These are phyloP conservation scores for Grapholita molesta DNA, from an alignment of 1,140 invertebrate species.

Conservation along the genomic window DNA sequence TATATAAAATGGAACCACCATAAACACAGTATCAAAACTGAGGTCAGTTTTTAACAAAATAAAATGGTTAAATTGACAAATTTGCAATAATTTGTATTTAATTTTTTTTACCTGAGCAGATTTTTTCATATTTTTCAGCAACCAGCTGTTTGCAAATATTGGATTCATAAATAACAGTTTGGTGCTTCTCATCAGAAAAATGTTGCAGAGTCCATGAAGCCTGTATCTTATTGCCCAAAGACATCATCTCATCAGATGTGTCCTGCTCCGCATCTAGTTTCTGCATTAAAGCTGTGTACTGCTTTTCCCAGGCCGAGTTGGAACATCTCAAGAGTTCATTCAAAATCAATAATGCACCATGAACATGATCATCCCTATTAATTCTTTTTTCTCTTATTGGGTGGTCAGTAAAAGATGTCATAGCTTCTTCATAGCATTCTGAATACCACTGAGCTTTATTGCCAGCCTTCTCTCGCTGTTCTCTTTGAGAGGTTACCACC, in stretches of 20 bases:
- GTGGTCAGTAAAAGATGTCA: conserved; percentile 86
- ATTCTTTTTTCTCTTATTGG: conserved; percentile 85
- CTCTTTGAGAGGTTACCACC: conserved; percentile 95
- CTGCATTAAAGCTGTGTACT: conserved; percentile 85
- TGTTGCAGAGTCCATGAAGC: conserved; percentile 80
- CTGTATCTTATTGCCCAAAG: conserved; percentile 75
- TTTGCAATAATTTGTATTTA: too few relatives aligned
- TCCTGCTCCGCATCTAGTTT: conserved; percentile 71
- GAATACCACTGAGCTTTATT: conserved; percentile 94
- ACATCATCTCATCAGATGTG: conserved; percentile 77
- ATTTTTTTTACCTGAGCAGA: conserved; percentile 80
- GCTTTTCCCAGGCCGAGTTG: conserved; percentile 92
- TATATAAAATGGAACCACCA: too few relatives aligned
- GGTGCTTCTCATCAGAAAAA: conserved; percentile 78
- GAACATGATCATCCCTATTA: conserved; percentile 93
- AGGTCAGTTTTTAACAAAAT: not conserved
- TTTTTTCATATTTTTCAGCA: conserved; percentile 90
- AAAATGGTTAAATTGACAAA: conserved; percentile 2
- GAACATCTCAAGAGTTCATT: conserved; percentile 97
- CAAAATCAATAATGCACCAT: conserved; percentile 94
- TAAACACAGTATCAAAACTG: not conserved
- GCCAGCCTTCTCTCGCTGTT: conserved; percentile 92
- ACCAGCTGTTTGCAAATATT: conserved; percentile 91
- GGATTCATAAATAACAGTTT: conserved; percentile 85
- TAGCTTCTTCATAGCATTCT: conserved; percentile 94